Evolutionary conservation across 2,888 invertebrate genomes (phyloP), one percentile per base, ranked within the genome.

Genomic region (Campoplex capitator): DNA sequence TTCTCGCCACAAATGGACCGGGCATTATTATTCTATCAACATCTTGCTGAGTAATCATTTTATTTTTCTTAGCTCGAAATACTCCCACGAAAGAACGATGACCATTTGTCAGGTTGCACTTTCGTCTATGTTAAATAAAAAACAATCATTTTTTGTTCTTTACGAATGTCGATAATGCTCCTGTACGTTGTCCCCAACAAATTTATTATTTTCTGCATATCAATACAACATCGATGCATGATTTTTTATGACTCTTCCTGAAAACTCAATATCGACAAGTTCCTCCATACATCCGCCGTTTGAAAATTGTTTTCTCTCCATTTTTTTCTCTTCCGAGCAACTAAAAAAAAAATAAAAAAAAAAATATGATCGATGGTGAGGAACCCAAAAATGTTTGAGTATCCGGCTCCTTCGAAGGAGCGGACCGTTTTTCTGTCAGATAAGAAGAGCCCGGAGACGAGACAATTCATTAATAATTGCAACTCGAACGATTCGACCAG

Each of bases 391-490:
- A 85, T 78, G 77, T 77, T 42, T 62, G 32, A 80, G 75, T 45
- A 76, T 83, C 51, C 38, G 67, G 9, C 51, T 65, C 58, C 48
- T 79, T 42, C 58, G 62, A 75, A 62, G 56, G 58, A 51, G 32
- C 38, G 35, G 68, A 71, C 74, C 75, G 81, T 86, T 75, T 82
- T 62, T 32, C 32, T 28, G 62, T 84, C 54, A 56, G 54, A 54
- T 32, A 32, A 73, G 73, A 73, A n/a, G 13, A 42, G 13, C 48
- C 74, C 8, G 32, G 35, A 56, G 54, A 67, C 11, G 71, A 28
- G 77, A 85, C 75, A 65, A 89, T 90, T 91, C 91, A 91, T 92
- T 91, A 91, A 92, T 91, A 92, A 91, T 88, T 89, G 82, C 81
- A 86, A 65, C 89, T 88, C 87, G 88, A 89, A 87, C 88, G 86